Percentiles rank a stretch among this genome's conserved stretches.
These are phyloP conservation scores for Synanthedon formicaeformis DNA, from an alignment of 2,888 invertebrate genomes.

Conservation along the genomic window DNA sequence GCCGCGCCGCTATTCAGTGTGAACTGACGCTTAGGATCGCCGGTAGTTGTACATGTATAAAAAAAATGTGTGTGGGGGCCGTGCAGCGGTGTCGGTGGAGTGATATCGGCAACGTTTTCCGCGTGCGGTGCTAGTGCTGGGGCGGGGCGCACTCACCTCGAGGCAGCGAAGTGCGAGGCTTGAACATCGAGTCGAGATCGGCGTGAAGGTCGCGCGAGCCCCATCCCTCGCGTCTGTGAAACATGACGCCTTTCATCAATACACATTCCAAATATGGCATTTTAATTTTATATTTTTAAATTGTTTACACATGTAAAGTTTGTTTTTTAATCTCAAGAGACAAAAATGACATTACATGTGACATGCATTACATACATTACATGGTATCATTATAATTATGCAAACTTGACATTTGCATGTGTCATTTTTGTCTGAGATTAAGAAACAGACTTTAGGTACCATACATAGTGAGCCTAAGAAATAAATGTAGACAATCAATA, in stretches of 20 bases:
- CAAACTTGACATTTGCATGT: no score
- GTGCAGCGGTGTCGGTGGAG: neutral
- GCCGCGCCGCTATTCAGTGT: no score
- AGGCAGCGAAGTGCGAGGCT: conserved; percentile 70
- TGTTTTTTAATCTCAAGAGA: no score
- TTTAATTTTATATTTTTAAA: neutral
- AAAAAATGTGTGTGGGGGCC: neutral
- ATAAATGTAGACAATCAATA: neutral
- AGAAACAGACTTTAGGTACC: no score
- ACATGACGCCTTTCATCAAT: neutral
- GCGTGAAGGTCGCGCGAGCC: conserved; percentile 77
- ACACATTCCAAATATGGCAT: neutral
- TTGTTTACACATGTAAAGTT: neutral
- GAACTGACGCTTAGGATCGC: conserved; percentile 5
- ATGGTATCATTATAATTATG: no score
- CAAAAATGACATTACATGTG: no score
- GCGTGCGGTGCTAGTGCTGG: conserved; percentile 17
- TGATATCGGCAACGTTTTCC: conserved; percentile 54
- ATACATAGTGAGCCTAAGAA: neutral
- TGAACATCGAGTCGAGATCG: conserved; percentile 81
- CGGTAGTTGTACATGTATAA: neutral
- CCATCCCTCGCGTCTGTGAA: conserved; percentile 59
- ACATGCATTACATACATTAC: no score
- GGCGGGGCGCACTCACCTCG: conserved; percentile 72
- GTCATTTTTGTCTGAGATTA: no score